Conservation (phyloP, 2,888 invertebrate species). For the Aricia artaxerxes region DNA sequence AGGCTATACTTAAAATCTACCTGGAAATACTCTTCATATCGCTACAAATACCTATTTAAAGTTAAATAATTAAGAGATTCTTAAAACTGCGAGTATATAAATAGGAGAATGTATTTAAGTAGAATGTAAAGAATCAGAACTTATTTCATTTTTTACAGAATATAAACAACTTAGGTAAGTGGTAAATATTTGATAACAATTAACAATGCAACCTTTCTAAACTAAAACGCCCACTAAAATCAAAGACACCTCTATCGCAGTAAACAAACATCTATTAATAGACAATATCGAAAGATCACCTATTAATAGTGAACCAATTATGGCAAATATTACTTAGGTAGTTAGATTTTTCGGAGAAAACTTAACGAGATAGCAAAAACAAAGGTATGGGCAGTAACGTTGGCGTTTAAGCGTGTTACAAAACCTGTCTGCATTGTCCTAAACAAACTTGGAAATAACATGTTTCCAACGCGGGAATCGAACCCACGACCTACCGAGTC, state of each 20-base stretch:
- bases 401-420: not conserved
- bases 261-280: constrained; percentile 8
- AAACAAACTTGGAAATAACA: too few relatives aligned
- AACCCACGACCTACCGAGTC: too few relatives aligned
- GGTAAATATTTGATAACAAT: not conserved
- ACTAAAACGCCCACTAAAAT: not conserved
- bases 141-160: not conserved
- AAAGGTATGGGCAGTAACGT: not conserved
- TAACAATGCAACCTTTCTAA: not conserved
- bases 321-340: not conserved
- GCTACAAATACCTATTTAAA: too few relatives aligned
- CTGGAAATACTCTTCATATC: too few relatives aligned
- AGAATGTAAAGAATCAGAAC: too few relatives aligned
- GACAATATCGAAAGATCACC: constrained; percentile 15
- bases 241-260: not conserved
- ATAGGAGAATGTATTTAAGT: too few relatives aligned
- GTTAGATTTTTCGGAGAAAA: not conserved
- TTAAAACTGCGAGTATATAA: too few relatives aligned
- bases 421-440: not conserved
- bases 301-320: constrained; percentile 7
- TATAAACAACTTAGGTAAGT: not conserved
- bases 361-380: not conserved
- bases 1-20: too few relatives aligned
- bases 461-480: too few relatives aligned
- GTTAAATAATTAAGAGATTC: too few relatives aligned